Percentiles rank a stretch among this genome's conserved stretches.
phyloP scores from a whole-genome alignment of 1,140 invertebrate genomes.

The Ceratina australensis region DNA sequence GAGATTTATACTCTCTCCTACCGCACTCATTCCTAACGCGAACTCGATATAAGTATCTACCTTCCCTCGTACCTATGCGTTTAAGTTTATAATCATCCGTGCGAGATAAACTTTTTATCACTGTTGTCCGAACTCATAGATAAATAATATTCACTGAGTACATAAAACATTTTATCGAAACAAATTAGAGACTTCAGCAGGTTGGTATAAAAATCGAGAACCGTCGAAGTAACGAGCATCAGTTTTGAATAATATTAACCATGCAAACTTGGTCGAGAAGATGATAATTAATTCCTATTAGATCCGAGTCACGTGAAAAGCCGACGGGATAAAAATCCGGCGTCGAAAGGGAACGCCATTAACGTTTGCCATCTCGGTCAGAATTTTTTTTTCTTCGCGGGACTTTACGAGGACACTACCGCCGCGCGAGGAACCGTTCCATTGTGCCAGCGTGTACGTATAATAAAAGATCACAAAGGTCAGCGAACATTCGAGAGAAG shows the following conservation, averaged over 20 bases:
- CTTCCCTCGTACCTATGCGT: not conserved
- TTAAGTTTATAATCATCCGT: not conserved
- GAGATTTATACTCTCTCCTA: conserved; percentile 33
- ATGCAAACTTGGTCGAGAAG: too few relatives aligned
- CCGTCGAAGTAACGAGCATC: too few relatives aligned
- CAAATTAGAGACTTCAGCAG: too few relatives aligned
- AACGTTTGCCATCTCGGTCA: conserved; percentile 25
- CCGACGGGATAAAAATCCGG: not conserved
- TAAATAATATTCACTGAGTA: too few relatives aligned
- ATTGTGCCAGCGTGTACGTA: conserved; percentile 24
- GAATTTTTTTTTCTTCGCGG: conserved; percentile 10
- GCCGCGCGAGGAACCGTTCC: conserved; percentile 13
- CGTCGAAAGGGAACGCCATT: conserved; percentile 13
- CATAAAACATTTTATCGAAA: too few relatives aligned
- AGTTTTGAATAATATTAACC: too few relatives aligned
- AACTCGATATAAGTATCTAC: not conserved
- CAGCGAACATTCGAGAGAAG: conserved; percentile 29
- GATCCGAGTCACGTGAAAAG: not conserved
- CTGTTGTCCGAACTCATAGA: too few relatives aligned
- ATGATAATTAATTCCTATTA: not conserved
- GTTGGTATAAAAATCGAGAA: too few relatives aligned
- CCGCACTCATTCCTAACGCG: not conserved
- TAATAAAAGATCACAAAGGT: conserved; percentile 42
- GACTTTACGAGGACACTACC: not conserved
- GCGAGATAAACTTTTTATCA: too few relatives aligned